Evolutionary conservation across 2,797 vertebrate genomes (phyloP).

Genomic region (Numenius phaeopus): DNA sequence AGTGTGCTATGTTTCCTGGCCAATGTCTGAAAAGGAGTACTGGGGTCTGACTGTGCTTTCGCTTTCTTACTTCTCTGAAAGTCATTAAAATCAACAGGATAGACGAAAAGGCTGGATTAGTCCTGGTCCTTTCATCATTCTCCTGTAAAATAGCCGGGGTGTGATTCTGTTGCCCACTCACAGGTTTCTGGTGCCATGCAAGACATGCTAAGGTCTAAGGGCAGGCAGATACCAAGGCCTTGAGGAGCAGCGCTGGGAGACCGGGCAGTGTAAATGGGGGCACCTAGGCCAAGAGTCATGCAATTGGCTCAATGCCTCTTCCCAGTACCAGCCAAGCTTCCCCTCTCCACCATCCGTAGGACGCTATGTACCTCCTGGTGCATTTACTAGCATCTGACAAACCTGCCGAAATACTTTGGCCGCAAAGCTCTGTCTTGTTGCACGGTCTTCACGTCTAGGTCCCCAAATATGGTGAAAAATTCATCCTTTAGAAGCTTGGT

Average conservation of each 20-base stretch:
- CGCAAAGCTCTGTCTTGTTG: not conserved
- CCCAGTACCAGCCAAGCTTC: not conserved
- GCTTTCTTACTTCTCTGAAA: not conserved
- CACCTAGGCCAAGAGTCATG: not conserved
- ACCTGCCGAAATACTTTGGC: not conserved
- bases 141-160: not conserved
- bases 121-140: not conserved
- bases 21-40: not conserved
- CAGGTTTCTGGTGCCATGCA: not conserved
- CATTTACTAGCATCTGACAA: not conserved
- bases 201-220: not conserved
- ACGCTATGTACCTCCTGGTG: not conserved
- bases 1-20: not conserved
- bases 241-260: not conserved
- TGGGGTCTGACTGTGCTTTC: not conserved
- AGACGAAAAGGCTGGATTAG: not conserved
- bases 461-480: conserved; percentile 70
- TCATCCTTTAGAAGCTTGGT: conserved; percentile 1
- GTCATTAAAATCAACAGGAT: not conserved
- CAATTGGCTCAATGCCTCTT: not conserved
- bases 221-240: not conserved
- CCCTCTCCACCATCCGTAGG: not conserved
- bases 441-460: not conserved
- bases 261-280: not conserved
- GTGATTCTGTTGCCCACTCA: not conserved